These are phyloP conservation scores for Xylocampa areola DNA, from an alignment of 2,888 invertebrate species.

Conservation along the genomic window DNA sequence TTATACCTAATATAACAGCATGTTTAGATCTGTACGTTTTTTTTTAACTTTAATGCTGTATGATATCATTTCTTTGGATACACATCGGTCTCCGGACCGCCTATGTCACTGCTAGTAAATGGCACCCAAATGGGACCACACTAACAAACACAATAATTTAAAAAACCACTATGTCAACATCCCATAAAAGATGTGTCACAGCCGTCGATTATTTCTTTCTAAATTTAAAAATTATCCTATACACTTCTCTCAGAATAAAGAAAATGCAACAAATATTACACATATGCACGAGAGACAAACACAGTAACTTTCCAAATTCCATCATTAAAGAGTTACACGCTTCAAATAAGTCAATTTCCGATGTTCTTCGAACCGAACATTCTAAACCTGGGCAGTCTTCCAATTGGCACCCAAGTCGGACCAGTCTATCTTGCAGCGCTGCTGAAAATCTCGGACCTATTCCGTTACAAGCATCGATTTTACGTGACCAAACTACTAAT, in stretches of 20 bases:
- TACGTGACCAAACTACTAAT: constrained; percentile 58
- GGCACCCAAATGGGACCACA: neutral
- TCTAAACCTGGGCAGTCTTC: constrained; percentile 49
- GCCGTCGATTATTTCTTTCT: no score
- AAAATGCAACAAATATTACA: neutral
- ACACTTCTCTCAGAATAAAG: neutral
- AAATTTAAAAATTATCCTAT: no score
- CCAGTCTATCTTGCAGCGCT: constrained; percentile 31
- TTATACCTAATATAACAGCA: no score
- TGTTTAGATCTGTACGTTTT: no score
- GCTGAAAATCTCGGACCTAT: constrained; percentile 39
- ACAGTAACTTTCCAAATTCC: constrained; percentile 10
- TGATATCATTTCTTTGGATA: neutral
- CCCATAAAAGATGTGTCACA: neutral
- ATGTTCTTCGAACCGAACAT: constrained; percentile 37
- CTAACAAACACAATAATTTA: neutral
- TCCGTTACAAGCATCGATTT: constrained; percentile 40
- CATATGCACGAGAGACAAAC: neutral
- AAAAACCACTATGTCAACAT: neutral
- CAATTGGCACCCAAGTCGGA: constrained; percentile 57
- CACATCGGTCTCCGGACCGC: neutral
- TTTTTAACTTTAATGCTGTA: no score
- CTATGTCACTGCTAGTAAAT: neutral
- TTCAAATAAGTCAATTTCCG: constrained; percentile 56
- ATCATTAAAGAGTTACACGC: constrained; percentile 22